phyloP scores from a whole-genome alignment of 2,797 vertebrate species.

The Propithecus deckenii region DNA sequence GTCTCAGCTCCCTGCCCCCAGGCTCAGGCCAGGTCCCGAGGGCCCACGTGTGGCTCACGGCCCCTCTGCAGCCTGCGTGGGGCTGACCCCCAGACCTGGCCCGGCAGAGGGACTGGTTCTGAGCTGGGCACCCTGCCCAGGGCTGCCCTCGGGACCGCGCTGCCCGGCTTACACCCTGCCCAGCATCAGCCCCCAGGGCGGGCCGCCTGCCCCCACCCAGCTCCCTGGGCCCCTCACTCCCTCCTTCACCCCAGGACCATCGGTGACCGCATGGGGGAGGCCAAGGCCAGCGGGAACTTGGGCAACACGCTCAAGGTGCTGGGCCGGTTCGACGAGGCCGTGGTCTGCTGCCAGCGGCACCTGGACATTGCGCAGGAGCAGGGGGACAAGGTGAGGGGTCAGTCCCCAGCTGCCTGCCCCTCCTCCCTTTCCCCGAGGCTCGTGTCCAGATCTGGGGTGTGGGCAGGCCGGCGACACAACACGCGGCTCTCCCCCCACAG shows the following conservation, averaged over 20 bases:
- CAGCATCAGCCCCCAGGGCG: rapidly evolving
- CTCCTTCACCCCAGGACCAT: constrained; percentile 89
- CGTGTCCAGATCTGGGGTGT: rapidly evolving
- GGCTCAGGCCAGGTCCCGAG: not conserved
- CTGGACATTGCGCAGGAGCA: constrained; percentile 97
- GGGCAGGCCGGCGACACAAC: rapidly evolving
- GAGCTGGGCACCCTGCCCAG: not conserved
- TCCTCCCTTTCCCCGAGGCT: rapidly evolving
- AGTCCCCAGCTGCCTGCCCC: rapidly evolving
- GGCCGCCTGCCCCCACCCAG: rapidly evolving
- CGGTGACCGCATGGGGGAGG: constrained; percentile 96
- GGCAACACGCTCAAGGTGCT: constrained; percentile 97
- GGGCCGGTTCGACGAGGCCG: constrained; percentile 95
- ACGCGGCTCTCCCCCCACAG: rapidly evolving
- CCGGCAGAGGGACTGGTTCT: not conserved
- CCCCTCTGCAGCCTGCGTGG: too few species aligned
- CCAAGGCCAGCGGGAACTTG: constrained; percentile 97
- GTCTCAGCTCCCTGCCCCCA: not conserved
- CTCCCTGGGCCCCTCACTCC: not conserved
- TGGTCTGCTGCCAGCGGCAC: constrained; percentile 96
- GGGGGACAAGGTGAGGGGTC: constrained; percentile 92
- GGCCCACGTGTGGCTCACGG: not conserved
- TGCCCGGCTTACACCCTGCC: rapidly evolving
- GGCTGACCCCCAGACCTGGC: not conserved
- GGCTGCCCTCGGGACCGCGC: not conserved